Conservation (phyloP, 2,797 vertebrate genomes). For the Vespertilio murinus region DNA sequence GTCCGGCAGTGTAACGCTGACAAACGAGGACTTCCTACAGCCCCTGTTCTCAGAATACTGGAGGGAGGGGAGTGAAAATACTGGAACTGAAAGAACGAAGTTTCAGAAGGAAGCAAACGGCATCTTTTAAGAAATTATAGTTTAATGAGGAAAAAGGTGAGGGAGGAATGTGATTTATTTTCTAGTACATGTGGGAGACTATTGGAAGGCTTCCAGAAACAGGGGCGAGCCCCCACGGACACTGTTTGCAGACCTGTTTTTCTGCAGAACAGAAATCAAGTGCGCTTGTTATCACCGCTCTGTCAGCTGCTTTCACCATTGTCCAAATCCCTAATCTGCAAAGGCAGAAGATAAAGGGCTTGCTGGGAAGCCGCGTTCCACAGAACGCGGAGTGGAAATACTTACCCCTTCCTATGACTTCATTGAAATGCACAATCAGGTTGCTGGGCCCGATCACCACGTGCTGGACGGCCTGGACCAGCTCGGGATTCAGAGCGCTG, state of each 20-base stretch:
- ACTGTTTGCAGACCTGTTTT: slow-evolving; percentile 60
- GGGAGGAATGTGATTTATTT: slow-evolving; percentile 30
- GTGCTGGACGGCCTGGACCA: slow-evolving; percentile 96
- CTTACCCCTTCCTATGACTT: slow-evolving; percentile 97
- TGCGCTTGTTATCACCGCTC: slow-evolving; percentile 56
- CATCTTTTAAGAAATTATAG: neutral
- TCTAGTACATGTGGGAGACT: neutral
- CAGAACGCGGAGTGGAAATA: slow-evolving; percentile 49
- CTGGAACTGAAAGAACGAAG: neutral
- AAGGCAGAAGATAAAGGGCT: slow-evolving; percentile 70
- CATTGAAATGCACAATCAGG: slow-evolving; percentile 94
- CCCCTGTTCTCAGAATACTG: neutral
- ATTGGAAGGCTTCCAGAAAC: neutral
- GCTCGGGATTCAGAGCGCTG: slow-evolving; percentile 93
- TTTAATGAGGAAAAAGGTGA: neutral
- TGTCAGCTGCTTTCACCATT: slow-evolving; percentile 59
- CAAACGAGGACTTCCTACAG: slow-evolving; percentile 16
- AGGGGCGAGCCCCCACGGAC: slow-evolving; percentile 35
- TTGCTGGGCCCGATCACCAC: slow-evolving; percentile 94
- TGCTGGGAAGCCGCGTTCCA: slow-evolving; percentile 63
- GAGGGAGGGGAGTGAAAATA: slow-evolving; percentile 24
- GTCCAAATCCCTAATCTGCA: slow-evolving; percentile 69
- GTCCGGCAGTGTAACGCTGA: slow-evolving; percentile 13
- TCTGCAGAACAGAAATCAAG: slow-evolving; percentile 67
- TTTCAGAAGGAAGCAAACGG: slow-evolving; percentile 2